These are phyloP conservation scores for Hemaris fuciformis DNA, from an alignment of 2,888 invertebrate species.

Conservation along the genomic window DNA sequence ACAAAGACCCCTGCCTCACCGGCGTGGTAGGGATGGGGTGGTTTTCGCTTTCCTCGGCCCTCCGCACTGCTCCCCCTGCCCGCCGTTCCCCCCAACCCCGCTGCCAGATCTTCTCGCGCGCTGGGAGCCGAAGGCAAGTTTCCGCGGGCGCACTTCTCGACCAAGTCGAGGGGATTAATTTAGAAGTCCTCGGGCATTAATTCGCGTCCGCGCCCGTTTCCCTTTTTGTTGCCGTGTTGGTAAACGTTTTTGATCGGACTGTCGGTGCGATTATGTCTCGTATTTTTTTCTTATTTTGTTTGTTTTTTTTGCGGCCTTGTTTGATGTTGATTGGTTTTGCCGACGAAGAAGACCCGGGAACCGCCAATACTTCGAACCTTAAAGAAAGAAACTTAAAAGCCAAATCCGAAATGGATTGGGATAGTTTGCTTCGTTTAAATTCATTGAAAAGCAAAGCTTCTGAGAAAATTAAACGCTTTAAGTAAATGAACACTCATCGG, in stretches of 20 bases:
- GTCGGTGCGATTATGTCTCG: constrained; percentile 43
- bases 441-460: constrained; percentile 18
- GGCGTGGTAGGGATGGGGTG: constrained; percentile 56
- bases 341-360: neutral
- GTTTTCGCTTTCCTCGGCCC: constrained; percentile 65
- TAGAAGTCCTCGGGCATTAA: constrained; percentile 64
- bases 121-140: constrained; percentile 38
- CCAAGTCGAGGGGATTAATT: constrained; percentile 73
- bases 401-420: neutral
- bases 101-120: constrained; percentile 8
- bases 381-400: neutral
- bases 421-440: neutral
- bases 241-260: constrained; percentile 41
- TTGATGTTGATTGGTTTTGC: neutral
- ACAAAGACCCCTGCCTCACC: constrained; percentile 69
- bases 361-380: neutral
- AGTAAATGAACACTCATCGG: neutral
- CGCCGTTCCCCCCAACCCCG: neutral
- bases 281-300: constrained; percentile 26
- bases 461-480: constrained; percentile 17
- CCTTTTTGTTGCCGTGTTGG: constrained; percentile 53
- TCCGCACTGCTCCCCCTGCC: neutral
- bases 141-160: constrained; percentile 45
- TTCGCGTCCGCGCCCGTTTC: constrained; percentile 55
- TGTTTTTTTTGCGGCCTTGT: neutral